These are phyloP conservation scores for Egretta garzetta DNA, from an alignment of 2,113 vertebrate genomes.

Conservation along the genomic window DNA sequence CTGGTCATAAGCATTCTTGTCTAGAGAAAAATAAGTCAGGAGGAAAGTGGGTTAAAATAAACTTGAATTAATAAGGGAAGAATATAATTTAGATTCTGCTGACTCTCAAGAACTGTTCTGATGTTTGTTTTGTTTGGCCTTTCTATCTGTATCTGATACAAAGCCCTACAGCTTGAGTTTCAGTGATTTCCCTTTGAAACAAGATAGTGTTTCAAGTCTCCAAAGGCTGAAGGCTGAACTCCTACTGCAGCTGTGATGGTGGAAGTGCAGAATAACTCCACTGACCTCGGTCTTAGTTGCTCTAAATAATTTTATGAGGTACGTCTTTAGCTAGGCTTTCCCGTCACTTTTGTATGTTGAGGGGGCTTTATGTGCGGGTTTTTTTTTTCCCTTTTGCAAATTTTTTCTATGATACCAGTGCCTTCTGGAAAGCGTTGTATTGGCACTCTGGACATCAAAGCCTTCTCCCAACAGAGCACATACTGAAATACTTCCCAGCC, in stretches of 20 bases:
- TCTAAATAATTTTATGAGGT: not conserved
- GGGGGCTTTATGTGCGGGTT: not conserved
- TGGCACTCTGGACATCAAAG: not conserved
- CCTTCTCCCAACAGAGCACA: not conserved
- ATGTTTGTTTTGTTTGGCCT: slow-evolving; percentile 54
- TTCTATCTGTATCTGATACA: not conserved
- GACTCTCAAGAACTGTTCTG: slow-evolving; percentile 1
- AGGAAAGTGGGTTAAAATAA: slow-evolving; percentile 17
- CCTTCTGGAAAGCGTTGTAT: not conserved
- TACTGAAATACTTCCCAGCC: not conserved
- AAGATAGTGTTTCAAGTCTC: not conserved
- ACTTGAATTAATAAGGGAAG: slow-evolving; percentile 24
- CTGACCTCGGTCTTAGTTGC: not conserved
- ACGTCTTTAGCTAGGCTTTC: not conserved
- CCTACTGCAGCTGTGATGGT: not conserved
- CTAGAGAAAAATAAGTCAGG: not conserved
- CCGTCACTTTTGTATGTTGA: not conserved
- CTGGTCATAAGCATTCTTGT: not conserved
- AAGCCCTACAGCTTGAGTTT: slow-evolving; percentile 13
- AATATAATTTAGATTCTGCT: slow-evolving; percentile 13
- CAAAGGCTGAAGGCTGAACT: not conserved
- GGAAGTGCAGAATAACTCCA: not conserved
- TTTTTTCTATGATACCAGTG: not conserved
- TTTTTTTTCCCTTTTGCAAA: not conserved
- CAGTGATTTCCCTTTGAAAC: not conserved